Evolutionary conservation across 2,888 invertebrate genomes (phyloP), one percentile per base, ranked within the genome.

Genomic region (Drosophila mettleri): DNA sequence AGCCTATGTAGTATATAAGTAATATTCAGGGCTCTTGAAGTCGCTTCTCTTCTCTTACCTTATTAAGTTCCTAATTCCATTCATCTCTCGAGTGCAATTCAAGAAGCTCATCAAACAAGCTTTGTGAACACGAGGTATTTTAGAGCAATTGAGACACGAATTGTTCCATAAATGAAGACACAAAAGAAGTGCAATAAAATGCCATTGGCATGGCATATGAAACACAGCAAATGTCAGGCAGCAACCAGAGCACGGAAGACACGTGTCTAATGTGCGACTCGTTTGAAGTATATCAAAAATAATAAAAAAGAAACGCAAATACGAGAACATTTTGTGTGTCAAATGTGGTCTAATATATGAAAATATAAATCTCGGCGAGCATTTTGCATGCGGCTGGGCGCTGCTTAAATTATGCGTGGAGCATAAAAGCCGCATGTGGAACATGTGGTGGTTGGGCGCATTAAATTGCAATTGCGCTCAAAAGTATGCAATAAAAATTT

Each of bases 381-480:
- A 66, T 71, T 73, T 74, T 64, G 71, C 77, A 79, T 66, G 76
- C 57, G 46, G 59, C 57, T 65, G 63, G 67, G 61, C 60, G 29
- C 46, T 69, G 78, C 71, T 71, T 54, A 77, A 73, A 82, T 79
- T 81, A 88, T 86, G 86, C 86, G 80, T 69, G 69, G 75, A 75
- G 77, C 78, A 86, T 80, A 73, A 80, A 71, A 86, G 80, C 88
- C 90, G 86, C 90, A 89, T 86, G 80, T 81, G 88, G 75, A 62
- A 55, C 65, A 76, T 69, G 69, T 65, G 43, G 57, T 36, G 43
- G 57, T 36, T 48, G 62, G 78, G 70, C 68, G 75, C 80, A 86
- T 90, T 90, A 90, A 90, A 90, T 88, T 89, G 89, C 86, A 89
- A 89, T 89, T 82, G 86, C 78, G 78, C 82, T 74, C 72, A 62